Base-by-base conservation (phyloP, 1,140 invertebrate species). In the Drepana arcuata region DNA sequence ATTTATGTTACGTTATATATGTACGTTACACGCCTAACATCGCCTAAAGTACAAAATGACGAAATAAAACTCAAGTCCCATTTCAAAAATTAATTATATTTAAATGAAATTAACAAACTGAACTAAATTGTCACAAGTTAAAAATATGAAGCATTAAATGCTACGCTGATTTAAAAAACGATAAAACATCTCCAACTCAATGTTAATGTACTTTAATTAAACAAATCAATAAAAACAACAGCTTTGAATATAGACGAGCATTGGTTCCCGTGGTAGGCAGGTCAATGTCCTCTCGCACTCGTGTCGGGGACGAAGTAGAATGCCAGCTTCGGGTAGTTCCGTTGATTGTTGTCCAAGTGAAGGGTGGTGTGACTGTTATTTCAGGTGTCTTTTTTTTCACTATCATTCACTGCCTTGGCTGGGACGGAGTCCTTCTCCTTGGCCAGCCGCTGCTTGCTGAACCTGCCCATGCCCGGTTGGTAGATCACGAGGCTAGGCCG, bases 401-500 rank as follows among this genome's bases (percentile, higher is more conserved):
- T 70, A 48, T 80, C 75, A 40, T 48, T 71, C 6, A 78, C 53
- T 24, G 53, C 30, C 54, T 68, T 71, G 21, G 50, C 43, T 18
- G 53, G 50, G 11, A 63, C 40, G 14, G 36, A 32, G 4, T 82
- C 78, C 60, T 88, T 88, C 50, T 89, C 88, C 47, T 87, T 86
- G 38, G 88, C 86, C 11, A 89, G 55, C 10, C 88, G 83, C 41
- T 90, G 88, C 57, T 89, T 89, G 48, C 88, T 90, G 53, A 91
- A 89, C 62, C 86, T 88, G 1, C 89, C 88, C 90, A 91, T 91
- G 14, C 90, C 90, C 2, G 90, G 90, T 35, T 90, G 85, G 66
- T 92, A 92, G 41, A 92, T 90, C 41, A 89, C 88, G 48, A 91
- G 86, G 25, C 88, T 86, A 6, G 90, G 90, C 28, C 90, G 88